These are phyloP conservation scores for Rhyacophila evoluta DNA, from an alignment of 2,888 invertebrate species.

Conservation along the genomic window DNA sequence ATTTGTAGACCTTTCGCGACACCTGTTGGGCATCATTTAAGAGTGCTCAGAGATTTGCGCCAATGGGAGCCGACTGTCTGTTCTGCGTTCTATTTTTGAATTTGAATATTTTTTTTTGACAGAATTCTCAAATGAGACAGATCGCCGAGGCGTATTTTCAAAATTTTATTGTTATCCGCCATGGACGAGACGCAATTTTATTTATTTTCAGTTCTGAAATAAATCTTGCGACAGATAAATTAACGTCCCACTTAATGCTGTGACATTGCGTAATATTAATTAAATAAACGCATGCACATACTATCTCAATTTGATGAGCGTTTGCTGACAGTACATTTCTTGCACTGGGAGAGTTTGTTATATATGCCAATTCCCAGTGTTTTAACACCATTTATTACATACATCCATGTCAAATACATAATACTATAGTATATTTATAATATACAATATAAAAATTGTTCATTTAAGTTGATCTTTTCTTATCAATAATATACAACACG, in stretches of 20 bases:
- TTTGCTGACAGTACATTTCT: no score
- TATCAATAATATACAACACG: no score
- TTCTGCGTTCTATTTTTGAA: conserved; percentile 41
- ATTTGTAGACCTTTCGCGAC: conserved; percentile 47
- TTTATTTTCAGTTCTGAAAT: background rate
- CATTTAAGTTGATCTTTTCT: no score
- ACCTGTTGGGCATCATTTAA: conserved; percentile 53
- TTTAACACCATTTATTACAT: no score
- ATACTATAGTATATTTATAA: no score
- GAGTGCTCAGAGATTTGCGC: conserved; percentile 39
- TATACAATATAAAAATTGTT: no score
- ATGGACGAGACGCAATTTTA: background rate
- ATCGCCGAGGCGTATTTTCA: conserved; percentile 26
- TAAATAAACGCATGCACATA: background rate
- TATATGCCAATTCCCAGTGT: no score
- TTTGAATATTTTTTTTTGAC: conserved; percentile 45
- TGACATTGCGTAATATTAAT: background rate
- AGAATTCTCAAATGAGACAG: conserved; percentile 38
- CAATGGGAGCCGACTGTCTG: conserved; percentile 39
- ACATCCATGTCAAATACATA: no score
- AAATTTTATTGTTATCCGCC: conserved; percentile 6
- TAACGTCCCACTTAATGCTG: background rate
- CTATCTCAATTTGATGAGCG: no score
- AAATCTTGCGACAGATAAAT: background rate
- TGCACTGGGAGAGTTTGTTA: no score